Percentiles rank a stretch among this genome's conserved stretches.
These are phyloP conservation scores for Sciaenops ocellatus DNA, from an alignment of 2,797 vertebrate genomes.

Conservation along the genomic window DNA sequence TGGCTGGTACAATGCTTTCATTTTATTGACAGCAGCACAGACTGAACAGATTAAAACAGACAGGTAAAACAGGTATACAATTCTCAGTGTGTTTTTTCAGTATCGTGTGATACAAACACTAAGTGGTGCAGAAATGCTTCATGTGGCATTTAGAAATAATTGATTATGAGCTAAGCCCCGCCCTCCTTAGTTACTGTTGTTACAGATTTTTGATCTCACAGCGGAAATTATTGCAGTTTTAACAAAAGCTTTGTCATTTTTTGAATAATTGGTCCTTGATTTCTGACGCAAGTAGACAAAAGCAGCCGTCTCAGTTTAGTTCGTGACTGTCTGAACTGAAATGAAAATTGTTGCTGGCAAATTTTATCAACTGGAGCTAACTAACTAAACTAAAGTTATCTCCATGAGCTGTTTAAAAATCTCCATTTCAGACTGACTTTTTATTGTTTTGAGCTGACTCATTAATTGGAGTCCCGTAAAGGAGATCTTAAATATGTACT, in stretches of 20 bases:
- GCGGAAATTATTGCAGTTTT: too few relatives aligned
- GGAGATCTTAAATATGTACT: background rate
- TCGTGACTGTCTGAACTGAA: too few relatives aligned
- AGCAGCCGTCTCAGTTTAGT: background rate
- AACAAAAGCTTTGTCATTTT: background rate
- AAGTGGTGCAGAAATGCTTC: constrained; percentile 24
- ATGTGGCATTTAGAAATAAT: constrained; percentile 15
- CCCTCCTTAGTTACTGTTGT: background rate
- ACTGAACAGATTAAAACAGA: constrained; percentile 5
- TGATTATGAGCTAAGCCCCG: constrained; percentile 21
- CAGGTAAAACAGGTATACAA: background rate
- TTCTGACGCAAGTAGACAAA: background rate
- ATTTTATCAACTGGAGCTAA: too few relatives aligned
- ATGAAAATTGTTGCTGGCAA: too few relatives aligned
- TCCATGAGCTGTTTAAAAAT: too few relatives aligned
- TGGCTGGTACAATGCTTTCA: constrained; percentile 63
- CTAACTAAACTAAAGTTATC: too few relatives aligned
- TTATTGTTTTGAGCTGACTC: too few relatives aligned
- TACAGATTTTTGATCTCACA: too few relatives aligned
- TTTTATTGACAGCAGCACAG: constrained; percentile 55
- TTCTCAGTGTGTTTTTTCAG: constrained; percentile 16
- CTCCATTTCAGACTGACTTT: too few relatives aligned
- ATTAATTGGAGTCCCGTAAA: too few relatives aligned
- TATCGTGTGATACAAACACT: constrained; percentile 23
- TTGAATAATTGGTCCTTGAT: background rate